Evolutionary conservation across 2,113 vertebrate genomes (phyloP), one percentile per base, ranked within the genome.

Genomic region (Rhinolophus sinicus): DNA sequence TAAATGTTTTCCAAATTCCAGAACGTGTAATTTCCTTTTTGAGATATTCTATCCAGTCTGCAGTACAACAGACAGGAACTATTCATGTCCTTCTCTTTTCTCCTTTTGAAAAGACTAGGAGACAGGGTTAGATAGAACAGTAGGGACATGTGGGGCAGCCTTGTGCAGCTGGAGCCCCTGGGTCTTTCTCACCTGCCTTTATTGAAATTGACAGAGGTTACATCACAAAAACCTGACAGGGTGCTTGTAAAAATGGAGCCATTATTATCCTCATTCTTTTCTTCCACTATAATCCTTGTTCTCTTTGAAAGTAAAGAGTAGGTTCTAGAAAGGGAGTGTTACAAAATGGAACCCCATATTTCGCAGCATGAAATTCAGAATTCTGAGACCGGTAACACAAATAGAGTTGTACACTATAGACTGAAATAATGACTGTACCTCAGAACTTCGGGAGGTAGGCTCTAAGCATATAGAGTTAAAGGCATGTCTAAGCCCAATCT

Each of bases 251-350:
- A 97, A 98, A 97, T 90, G 95, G 97, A 96, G 87, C 93, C 96
- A 98, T 97, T 98, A 98, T 98, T 97, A 97, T 97, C 97, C 60
- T 95, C 97, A 96, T 97, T 96, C 97, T 97, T 97, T 98, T 97
- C 96, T 97, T 98, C 88, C 91, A 62, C 96, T 97, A 70, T 85
- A 94, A 96, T 77, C 97, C 97, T 96, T 97, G 95, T 96, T 97
- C 97, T 96, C 96, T 98, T 98, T 98, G 96, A 98, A 97, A 98
- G 97, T 94, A 98, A 95, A 98, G 97, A 97, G 96, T 96, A 98
- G 97, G 97, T 97, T 98, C 97, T 97, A 97, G 97, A 98, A 98
- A 98, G 92, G 67, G 93, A 98, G 95, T 97, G 86, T 56, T 94
- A 98, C 67, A 98, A 97, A 98, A 98, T 83, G 81, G 97, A 97